phyloP scores from a whole-genome alignment of 2,888 invertebrate species.

The Pristionchus fissidentatus region DNA sequence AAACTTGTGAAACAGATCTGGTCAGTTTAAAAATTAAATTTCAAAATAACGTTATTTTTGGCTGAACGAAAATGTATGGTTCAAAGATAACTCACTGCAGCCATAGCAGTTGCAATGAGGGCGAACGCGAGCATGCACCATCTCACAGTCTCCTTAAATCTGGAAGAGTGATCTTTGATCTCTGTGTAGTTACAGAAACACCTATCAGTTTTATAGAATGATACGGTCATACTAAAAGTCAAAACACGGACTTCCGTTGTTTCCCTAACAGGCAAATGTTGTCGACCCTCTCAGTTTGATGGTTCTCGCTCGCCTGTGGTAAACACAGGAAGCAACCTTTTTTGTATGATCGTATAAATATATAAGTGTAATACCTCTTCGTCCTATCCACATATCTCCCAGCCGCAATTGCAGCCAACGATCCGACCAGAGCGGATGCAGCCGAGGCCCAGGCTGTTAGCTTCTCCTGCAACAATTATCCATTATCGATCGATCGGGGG shows the following conservation, averaged over 20 bases:
- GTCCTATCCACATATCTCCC: constrained; percentile 16
- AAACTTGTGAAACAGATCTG: too few relatives aligned
- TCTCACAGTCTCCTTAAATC: constrained; percentile 21
- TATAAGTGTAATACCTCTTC: too few relatives aligned
- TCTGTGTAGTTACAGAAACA: too few relatives aligned
- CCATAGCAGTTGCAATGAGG: neutral
- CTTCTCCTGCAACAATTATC: neutral
- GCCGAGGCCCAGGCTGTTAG: constrained; percentile 1
- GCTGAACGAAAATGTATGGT: neutral
- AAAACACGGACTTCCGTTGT: neutral
- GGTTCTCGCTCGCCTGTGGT: neutral
- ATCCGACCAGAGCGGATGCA: neutral
- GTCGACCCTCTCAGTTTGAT: neutral
- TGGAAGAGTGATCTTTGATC: neutral
- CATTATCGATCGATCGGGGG: neutral
- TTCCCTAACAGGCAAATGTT: neutral
- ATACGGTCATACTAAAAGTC: neutral
- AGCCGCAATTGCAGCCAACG: neutral
- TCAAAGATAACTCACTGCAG: neutral
- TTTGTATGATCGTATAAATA: too few relatives aligned
- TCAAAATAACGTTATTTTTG: neutral
- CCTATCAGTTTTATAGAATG: too few relatives aligned
- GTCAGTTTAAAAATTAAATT: neutral
- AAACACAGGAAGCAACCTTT: too few relatives aligned
- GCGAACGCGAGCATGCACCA: neutral